Conservation (phyloP, 2,888 invertebrate species). For the Celastrina argiolus region DNA sequence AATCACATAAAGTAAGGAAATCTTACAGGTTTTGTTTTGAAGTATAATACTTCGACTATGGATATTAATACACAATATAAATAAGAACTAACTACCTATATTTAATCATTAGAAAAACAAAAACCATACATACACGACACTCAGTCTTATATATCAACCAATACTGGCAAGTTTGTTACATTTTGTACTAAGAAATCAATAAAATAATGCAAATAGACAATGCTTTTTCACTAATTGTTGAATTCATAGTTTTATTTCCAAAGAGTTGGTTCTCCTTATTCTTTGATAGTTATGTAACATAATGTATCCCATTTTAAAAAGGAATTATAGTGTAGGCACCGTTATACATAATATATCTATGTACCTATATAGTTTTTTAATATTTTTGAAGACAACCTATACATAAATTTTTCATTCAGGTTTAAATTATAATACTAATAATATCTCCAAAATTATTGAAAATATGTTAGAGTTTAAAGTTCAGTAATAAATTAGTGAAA, state of each 20-base stretch:
- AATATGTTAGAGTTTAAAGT: not conserved
- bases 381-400: too few species aligned
- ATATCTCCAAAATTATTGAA: too few species aligned
- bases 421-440: too few species aligned
- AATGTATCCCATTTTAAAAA: not conserved
- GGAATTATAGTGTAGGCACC: not conserved
- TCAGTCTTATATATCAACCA: slow-evolving; percentile 77
- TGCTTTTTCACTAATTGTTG: slow-evolving; percentile 64
- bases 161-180: slow-evolving; percentile 77
- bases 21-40: slow-evolving; percentile 26
- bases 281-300: not conserved
- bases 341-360: too few species aligned
- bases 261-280: not conserved
- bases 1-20: slow-evolving; percentile 33
- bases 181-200: slow-evolving; percentile 75
- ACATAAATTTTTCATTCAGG: too few species aligned
- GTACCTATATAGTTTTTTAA: too few species aligned
- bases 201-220: slow-evolving; percentile 50
- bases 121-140: slow-evolving; percentile 65
- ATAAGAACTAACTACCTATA: slow-evolving; percentile 46
- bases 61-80: slow-evolving; percentile 25
- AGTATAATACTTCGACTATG: not conserved
- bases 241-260: not conserved
- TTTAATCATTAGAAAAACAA: slow-evolving; percentile 54
- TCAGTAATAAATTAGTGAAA: slow-evolving; percentile 53